A percentile compares a stretch with the other conserved stretches of the same genome.
phyloP scores from a whole-genome alignment of 2,797 vertebrate genomes.

The Semotilus atromaculatus region DNA sequence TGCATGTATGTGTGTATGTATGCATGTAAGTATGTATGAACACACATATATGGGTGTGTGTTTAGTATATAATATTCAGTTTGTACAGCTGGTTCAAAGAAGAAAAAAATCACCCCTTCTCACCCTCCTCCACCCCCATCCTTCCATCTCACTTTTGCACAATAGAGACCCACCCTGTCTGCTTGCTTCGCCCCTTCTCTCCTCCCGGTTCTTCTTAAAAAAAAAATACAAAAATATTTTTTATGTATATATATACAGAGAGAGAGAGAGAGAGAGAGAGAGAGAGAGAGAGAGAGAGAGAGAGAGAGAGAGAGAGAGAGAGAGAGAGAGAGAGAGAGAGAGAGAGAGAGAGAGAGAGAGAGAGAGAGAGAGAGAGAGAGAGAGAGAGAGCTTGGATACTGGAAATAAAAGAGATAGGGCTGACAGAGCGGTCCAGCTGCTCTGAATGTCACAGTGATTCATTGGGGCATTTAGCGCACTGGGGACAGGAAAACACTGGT shows the following conservation, averaged over 20 bases:
- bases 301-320: no score
- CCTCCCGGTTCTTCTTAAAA: not conserved
- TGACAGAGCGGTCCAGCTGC: slow-evolving; percentile 56
- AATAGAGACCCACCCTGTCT: slow-evolving; percentile 57
- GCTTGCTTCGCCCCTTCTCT: slow-evolving; percentile 18
- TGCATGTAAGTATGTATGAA: no score
- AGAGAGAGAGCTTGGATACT: not conserved
- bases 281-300: no score
- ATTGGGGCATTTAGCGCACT: slow-evolving; percentile 62
- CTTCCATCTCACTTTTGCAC: slow-evolving; percentile 42
- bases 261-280: no score
- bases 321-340: no score
- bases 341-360: no score
- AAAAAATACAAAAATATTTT: no score
- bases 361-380: no score
- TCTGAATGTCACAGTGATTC: slow-evolving; percentile 66
- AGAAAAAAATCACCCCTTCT: not conserved
- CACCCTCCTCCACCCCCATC: slow-evolving; percentile 13
- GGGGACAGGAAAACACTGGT: slow-evolving; percentile 51
- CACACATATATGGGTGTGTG: not conserved
- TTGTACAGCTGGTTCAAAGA: not conserved
- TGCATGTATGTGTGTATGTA: no score
- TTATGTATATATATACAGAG: no score
- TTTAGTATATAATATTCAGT: not conserved
- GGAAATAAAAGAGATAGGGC: slow-evolving; percentile 23